These are phyloP conservation scores for Microctenopoma stevenorrisi DNA, from an alignment of 2,797 vertebrate species.

Conservation along the genomic window DNA sequence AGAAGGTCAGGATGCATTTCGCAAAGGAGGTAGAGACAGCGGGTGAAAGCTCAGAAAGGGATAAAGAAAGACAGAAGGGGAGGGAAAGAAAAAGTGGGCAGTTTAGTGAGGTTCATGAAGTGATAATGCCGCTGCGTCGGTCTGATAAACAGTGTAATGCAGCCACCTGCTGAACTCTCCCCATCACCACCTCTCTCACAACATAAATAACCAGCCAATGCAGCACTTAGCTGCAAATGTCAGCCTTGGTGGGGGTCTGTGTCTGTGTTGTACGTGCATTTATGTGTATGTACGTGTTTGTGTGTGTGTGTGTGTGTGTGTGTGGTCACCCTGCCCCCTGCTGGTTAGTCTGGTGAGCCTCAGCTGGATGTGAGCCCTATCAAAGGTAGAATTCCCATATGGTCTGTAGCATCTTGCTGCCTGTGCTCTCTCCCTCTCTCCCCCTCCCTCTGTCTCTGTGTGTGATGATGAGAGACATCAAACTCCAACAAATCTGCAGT, in stretches of 20 bases:
- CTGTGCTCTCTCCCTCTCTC: constrained; percentile 27
- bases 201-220: constrained; percentile 74
- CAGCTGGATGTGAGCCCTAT: constrained; percentile 62
- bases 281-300: constrained; percentile 26
- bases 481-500: constrained; percentile 76
- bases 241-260: constrained; percentile 66
- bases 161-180: constrained; percentile 77
- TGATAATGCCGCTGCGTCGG: constrained; percentile 66
- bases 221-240: constrained; percentile 80
- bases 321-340: constrained; percentile 77
- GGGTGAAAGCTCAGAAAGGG: constrained; percentile 45
- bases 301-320: constrained; percentile 38
- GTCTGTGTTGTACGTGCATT: constrained; percentile 26
- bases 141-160: constrained; percentile 73
- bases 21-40: constrained; percentile 43
- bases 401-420: constrained; percentile 56
- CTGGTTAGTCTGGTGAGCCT: constrained; percentile 71
- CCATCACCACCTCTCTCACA: constrained; percentile 61
- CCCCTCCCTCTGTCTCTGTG: constrained; percentile 9
- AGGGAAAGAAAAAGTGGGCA: constrained; percentile 32
- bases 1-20: constrained; percentile 64
- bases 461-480: constrained; percentile 72
- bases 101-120: constrained; percentile 57
- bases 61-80: constrained; percentile 37
- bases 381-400: constrained; percentile 66